A percentile compares a stretch with the other conserved stretches of the same genome.
Conservation (phyloP, 2,888 invertebrate species). For the Rotaria macrura region DNA sequence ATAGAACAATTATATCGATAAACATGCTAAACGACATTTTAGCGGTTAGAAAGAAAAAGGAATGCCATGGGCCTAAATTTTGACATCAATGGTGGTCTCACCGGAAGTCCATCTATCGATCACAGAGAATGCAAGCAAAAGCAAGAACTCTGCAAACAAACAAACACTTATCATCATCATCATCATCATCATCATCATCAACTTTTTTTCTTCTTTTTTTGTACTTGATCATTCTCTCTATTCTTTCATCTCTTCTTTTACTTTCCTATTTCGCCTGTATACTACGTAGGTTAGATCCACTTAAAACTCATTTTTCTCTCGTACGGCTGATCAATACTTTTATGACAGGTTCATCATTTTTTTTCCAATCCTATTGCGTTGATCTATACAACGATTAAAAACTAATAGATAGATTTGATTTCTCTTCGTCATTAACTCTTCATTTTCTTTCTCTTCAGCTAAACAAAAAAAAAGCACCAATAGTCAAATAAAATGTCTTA, state of each 20-base stretch:
- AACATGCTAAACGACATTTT: neutral
- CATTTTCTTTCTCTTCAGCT: too few relatives aligned
- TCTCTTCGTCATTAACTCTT: neutral
- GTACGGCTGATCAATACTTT: neutral
- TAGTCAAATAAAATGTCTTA: neutral
- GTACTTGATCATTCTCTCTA: neutral
- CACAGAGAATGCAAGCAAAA: neutral
- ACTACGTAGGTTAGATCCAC: neutral
- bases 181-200: neutral
- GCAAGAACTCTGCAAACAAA: neutral
- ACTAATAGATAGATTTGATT: neutral
- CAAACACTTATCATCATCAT: conserved; percentile 8
- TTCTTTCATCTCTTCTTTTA: neutral
- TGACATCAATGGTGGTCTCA: neutral
- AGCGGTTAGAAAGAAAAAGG: neutral
- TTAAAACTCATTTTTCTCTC: neutral
- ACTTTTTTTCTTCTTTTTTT: too few relatives aligned
- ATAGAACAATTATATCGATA: conserved; percentile 1
- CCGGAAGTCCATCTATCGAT: conserved; percentile 7
- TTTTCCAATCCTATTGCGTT: neutral
- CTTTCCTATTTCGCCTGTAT: neutral
- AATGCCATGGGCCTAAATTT: neutral
- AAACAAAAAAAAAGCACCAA: neutral
- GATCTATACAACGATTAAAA: neutral
- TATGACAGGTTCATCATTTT: neutral